Evolutionary conservation across 1,140 invertebrate species (phyloP).

Genomic region (Heliconius congener): DNA sequence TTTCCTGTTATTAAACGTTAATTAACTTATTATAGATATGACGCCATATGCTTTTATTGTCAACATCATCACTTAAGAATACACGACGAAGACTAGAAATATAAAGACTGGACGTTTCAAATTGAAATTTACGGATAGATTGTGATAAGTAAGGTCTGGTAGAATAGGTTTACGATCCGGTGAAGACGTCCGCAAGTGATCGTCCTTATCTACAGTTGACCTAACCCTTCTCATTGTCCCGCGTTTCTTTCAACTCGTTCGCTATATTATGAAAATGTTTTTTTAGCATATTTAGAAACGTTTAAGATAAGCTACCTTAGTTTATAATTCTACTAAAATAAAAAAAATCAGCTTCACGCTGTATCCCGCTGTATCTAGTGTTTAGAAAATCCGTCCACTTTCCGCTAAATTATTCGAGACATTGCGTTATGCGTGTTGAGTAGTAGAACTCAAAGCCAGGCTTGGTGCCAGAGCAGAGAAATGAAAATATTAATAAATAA

Average conservation of each 20-base stretch:
- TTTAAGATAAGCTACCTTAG: neutral
- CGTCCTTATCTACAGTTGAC: constrained; percentile 63
- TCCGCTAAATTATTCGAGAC: too few relatives aligned
- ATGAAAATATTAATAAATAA: too few relatives aligned
- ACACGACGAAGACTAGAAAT: constrained; percentile 24
- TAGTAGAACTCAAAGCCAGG: too few relatives aligned
- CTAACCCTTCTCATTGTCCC: constrained; percentile 67
- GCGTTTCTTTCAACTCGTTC: constrained; percentile 12
- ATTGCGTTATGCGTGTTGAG: too few relatives aligned
- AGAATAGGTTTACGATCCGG: constrained; percentile 67
- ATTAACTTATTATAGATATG: neutral
- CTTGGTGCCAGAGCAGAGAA: too few relatives aligned
- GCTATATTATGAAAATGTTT: neutral
- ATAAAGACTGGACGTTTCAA: constrained; percentile 52
- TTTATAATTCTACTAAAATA: neutral
- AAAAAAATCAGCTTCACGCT: too few relatives aligned
- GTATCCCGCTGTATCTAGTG: too few relatives aligned
- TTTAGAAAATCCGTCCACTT: too few relatives aligned
- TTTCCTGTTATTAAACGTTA: neutral
- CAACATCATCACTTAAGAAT: constrained; percentile 4
- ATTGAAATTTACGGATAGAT: constrained; percentile 68
- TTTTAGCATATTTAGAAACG: neutral
- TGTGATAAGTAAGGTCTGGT: constrained; percentile 62
- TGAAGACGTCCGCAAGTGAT: constrained; percentile 65
- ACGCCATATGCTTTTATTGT: neutral